phyloP scores from a whole-genome alignment of 1,140 invertebrate species.

The Drosophila insularis region DNA sequence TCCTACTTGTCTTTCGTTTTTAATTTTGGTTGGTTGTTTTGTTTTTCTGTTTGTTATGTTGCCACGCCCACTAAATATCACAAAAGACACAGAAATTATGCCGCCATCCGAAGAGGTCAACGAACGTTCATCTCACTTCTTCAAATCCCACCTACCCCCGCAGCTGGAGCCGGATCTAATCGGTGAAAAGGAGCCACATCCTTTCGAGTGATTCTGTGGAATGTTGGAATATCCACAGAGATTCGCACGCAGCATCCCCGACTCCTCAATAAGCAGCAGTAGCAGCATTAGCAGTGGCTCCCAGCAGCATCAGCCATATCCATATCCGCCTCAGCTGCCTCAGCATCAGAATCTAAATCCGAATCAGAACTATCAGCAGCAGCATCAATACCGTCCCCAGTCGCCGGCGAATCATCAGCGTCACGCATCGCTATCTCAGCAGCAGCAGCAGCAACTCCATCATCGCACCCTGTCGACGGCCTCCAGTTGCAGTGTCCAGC shows the following conservation, averaged over 20 bases:
- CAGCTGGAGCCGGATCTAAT: constrained; percentile 47
- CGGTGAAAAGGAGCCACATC: constrained; percentile 51
- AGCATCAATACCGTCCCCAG: constrained; percentile 53
- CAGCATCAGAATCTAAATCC: constrained; percentile 65
- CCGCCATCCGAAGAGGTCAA: constrained; percentile 12
- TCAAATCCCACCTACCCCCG: constrained; percentile 6
- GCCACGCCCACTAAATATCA: constrained; percentile 40
- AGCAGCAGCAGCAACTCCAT: constrained; percentile 63
- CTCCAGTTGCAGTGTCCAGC: constrained; percentile 80
- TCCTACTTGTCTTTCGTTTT: constrained; percentile 16
- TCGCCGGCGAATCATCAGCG: constrained; percentile 75
- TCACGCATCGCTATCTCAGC: constrained; percentile 67
- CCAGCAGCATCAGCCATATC: constrained; percentile 45
- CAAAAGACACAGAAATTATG: constrained; percentile 34
- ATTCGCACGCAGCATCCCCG: constrained; percentile 82
- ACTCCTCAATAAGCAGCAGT: constrained; percentile 72
- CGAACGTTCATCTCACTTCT: constrained; percentile 5
- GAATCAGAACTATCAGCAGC: constrained; percentile 43
- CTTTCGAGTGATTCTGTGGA: constrained; percentile 62
- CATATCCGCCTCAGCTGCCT: constrained; percentile 70
- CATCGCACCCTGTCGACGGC: constrained; percentile 80
- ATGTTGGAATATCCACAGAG: constrained; percentile 83
- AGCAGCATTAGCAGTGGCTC: constrained; percentile 56
- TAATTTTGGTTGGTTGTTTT: constrained; percentile 31
- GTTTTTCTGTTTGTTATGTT: constrained; percentile 16